Base-by-base conservation (phyloP, 2,888 invertebrate genomes). In the Drosophila meridionalis region DNA sequence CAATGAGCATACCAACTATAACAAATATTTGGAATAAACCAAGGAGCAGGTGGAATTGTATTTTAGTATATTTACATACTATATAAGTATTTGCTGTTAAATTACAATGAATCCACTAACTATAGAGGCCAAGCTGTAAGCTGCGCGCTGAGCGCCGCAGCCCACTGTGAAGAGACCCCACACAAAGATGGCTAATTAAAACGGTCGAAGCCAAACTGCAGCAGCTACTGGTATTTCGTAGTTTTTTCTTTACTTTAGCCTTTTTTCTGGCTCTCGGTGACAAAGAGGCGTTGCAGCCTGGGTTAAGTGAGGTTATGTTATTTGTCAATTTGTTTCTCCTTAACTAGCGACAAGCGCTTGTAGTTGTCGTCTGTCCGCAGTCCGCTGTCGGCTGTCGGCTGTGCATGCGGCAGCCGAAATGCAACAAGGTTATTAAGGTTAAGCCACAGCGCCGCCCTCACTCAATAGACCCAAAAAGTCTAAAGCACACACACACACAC, bases 241-340 rank as follows among this genome's bases (percentile, higher is more conserved):
- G n/a, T 48, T 14, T 32, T 59, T 28, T 26, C 11, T 58, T 3
- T 12, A 20, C 20, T 30, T 6, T 34, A 3, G 26, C 14, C 2
- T 7, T 26, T 40, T n/a, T 50, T 40, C 32, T 59, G 30, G 11
- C 50, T 58, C 61, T 48, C 40, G 73, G 64, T 62, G 76, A 71
- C 82, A 72, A 73, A 87, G 70, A 90, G 90, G 90, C 90, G 90
- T 84, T 89, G 76, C 69, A 72, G 83, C 80, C 11, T 45, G 57
- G 87, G 87, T 87, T 89, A 87, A 87, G 88, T 89, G 87, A 90
- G 87, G 90, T 84, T 87, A 82, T 90, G 90, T 87, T 90, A 87
- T 87, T 87, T 87, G 87, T 87, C 87, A 87, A 87, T 87, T 87
- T 90, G 90, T 87, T 89, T 90, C 82, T 80, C 72, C 88, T 82